A percentile compares a stretch with the other conserved stretches of the same genome.
These are phyloP conservation scores for Odocoileus hemionus DNA, from an alignment of 2,113 vertebrate genomes.

Conservation along the genomic window DNA sequence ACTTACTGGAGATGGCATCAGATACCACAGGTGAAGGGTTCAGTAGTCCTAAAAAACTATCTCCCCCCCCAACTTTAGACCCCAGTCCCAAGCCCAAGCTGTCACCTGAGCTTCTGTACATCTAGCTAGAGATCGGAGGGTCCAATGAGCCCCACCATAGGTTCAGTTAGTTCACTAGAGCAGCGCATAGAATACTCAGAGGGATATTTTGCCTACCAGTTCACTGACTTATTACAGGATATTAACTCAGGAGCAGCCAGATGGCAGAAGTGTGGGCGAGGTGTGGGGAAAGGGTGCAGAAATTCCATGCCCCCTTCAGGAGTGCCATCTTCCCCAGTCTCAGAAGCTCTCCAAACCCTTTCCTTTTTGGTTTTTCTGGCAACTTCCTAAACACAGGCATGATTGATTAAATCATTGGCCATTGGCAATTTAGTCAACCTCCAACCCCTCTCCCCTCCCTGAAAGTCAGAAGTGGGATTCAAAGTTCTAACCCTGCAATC, in stretches of 20 bases:
- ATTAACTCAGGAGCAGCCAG: not conserved
- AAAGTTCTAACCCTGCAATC: not conserved
- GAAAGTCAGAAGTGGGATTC: not conserved
- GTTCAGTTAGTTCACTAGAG: not conserved
- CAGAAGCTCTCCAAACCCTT: not conserved
- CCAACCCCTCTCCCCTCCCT: not conserved
- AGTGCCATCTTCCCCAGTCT: not conserved
- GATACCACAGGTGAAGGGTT: not conserved
- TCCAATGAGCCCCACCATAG: not conserved
- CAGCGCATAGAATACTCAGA: not conserved
- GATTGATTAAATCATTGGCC: not conserved
- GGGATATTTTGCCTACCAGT: not conserved
- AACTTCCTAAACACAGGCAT: not conserved
- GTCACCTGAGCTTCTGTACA: not conserved
- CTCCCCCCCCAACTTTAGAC: not conserved
- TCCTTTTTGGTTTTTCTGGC: not conserved
- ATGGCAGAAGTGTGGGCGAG: not conserved
- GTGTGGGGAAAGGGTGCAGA: not conserved
- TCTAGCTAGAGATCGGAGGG: not conserved
- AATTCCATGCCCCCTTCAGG: not conserved
- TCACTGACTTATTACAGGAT: not conserved
- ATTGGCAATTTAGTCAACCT: not conserved
- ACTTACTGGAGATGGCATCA: not conserved
- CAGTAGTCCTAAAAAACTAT: not conserved
- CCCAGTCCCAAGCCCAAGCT: not conserved